Percentiles rank a stretch among this genome's conserved stretches.
Evolutionary conservation across 2,888 invertebrate species (phyloP).

Genomic region (Noctua pronuba): DNA sequence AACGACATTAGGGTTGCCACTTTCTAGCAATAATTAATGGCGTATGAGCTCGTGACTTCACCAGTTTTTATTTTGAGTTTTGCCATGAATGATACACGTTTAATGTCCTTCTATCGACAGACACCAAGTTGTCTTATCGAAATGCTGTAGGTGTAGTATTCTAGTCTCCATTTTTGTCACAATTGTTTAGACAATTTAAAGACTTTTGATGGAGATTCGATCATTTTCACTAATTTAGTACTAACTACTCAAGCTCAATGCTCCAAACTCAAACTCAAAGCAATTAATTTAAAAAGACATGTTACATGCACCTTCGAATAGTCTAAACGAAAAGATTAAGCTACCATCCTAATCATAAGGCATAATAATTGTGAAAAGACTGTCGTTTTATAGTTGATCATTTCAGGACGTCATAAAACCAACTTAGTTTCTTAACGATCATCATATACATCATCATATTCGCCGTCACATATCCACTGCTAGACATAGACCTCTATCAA

Average conservation of each 20-base stretch:
- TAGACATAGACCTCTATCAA: neutral
- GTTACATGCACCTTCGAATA: neutral
- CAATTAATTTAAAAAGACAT: neutral
- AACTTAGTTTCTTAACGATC: neutral
- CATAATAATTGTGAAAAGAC: neutral
- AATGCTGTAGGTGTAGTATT: neutral
- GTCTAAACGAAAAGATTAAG: neutral
- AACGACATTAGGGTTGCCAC: constrained; percentile 20
- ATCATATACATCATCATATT: neutral
- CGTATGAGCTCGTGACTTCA: neutral
- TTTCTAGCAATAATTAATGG: neutral
- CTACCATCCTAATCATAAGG: neutral
- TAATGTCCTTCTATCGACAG: neutral
- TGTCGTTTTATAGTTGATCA: neutral
- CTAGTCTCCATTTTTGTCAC: no score
- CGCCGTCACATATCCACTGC: neutral
- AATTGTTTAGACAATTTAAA: neutral
- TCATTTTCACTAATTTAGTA: neutral
- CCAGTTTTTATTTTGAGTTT: no score
- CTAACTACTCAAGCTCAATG: neutral
- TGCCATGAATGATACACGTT: neutral
- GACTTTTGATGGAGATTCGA: neutral
- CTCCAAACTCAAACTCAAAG: neutral
- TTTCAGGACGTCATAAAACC: neutral
- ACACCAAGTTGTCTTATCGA: neutral